Conservation (phyloP, 2,113 vertebrate species). For the Rhynchomys soricoides region DNA sequence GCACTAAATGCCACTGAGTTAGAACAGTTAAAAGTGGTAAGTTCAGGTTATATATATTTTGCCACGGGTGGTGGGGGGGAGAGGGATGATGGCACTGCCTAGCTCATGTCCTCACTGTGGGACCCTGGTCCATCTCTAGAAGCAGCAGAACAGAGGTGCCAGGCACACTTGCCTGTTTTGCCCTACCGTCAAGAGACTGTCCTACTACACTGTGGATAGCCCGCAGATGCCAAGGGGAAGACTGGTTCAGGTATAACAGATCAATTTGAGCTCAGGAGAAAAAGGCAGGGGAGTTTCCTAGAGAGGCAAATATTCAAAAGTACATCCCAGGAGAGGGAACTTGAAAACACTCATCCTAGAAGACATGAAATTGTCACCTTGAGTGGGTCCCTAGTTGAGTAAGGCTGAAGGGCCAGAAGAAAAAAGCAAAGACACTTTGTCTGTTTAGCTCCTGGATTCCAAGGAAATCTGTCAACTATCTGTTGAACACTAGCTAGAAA, state of each 20-base stretch:
- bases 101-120: not conserved
- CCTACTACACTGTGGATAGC: not conserved
- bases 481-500: not conserved
- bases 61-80: too few species aligned
- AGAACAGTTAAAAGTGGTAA: not conserved
- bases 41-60: not conserved
- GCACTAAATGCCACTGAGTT: not conserved
- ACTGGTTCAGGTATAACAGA: not conserved
- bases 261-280: not conserved
- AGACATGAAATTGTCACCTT: not conserved
- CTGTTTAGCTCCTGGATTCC: not conserved
- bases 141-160: not conserved
- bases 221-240: not conserved
- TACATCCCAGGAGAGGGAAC: not conserved
- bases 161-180: not conserved
- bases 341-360: not conserved
- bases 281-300: not conserved
- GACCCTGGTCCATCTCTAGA: not conserved
- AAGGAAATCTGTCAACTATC: slow-evolving; percentile 17
- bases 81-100: not conserved
- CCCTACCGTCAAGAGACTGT: not conserved
- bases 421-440: not conserved
- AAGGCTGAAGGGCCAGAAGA: not conserved
- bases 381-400: not conserved
- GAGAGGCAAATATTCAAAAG: slow-evolving; percentile 13